phyloP scores from a whole-genome alignment of 1,140 invertebrate species.

The Pseudobourletiella spinata region DNA sequence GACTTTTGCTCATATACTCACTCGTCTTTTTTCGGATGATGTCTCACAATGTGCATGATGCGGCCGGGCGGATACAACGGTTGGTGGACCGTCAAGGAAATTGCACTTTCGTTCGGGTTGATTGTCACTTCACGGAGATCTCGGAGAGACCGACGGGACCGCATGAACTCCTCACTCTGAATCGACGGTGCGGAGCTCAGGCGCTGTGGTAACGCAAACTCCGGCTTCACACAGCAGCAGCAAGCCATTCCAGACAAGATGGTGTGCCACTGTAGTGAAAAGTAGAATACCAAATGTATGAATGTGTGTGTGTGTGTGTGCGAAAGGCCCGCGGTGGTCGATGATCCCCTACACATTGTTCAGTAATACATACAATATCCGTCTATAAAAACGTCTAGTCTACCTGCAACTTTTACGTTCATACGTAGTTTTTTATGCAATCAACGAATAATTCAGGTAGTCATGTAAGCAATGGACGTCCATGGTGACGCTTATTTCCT shows the following conservation, averaged over 20 bases:
- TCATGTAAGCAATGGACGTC: too few relatives aligned
- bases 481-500: too few relatives aligned
- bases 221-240: constrained; percentile 32
- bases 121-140: constrained; percentile 49
- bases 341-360: too few relatives aligned
- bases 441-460: too few relatives aligned
- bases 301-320: too few relatives aligned
- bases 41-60: constrained; percentile 81
- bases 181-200: constrained; percentile 33
- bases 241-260: constrained; percentile 61
- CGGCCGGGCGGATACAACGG: constrained; percentile 78
- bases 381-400: too few relatives aligned
- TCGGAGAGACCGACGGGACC: constrained; percentile 26
- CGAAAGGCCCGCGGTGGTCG: too few relatives aligned
- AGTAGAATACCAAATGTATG: too few relatives aligned
- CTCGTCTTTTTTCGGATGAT: constrained; percentile 73
- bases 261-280: constrained; percentile 81
- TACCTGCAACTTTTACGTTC: too few relatives aligned
- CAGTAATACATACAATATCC: too few relatives aligned
- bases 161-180: constrained; percentile 33
- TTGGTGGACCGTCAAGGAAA: constrained; percentile 66
- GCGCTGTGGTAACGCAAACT: constrained; percentile 33
- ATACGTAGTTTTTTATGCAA: too few relatives aligned
- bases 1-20: constrained; percentile 49
- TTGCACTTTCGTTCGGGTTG: constrained; percentile 59